Base-by-base conservation (phyloP, 2,113 vertebrate species). In the Nicator chloris region DNA sequence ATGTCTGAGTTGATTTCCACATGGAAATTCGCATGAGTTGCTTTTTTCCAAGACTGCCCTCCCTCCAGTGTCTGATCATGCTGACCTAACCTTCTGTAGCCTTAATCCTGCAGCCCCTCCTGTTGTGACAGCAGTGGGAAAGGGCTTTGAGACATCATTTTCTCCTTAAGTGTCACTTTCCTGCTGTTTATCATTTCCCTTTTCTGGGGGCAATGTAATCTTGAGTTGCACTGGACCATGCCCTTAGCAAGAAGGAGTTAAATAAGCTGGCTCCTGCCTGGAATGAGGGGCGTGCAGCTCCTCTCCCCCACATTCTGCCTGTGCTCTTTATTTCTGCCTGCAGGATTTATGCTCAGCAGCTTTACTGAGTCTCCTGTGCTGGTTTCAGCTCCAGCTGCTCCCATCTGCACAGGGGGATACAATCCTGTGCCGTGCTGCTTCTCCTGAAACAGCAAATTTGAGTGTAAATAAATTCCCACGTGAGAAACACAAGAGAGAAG, bases 331-430 rank as follows among this genome's bases (percentile, higher is more conserved):
- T 79, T 93, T 49, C 91, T 73, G 53, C 33, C 40, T n/a, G 60
- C 56, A 80, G 77, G 42, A 63, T 75, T 83, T 78, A 13, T 63
- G 72, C 77, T 94, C 40, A 33, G 56, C 87, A 71, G 31, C 61
- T 3, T 27, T 16, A 2, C 60, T 31, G 91, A 49, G 44, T 31
- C 77, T 75, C 68, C 73, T n/a, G 56, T 47, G 91, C 64, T 71
- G 64, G 7, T 42, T 11, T 50, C 50, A 81, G 91, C 86, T 92
- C 86, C 92, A 96, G 91, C 94, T 95, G 91, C 69, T 96, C 60
- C 83, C 80, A 93, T 86, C 91, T 96, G 95, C 64, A 54, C 77
- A 2, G 5, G 22, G 17, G 45, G 51, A 66, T 35, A 7, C 47
- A 63, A 0, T 9, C 12, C 76, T 84, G 72, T 42, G 59, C 60